A percentile compares a stretch with the other conserved stretches of the same genome.
These are phyloP conservation scores for Aromia moschata DNA, from an alignment of 2,888 invertebrate genomes.

Conservation along the genomic window DNA sequence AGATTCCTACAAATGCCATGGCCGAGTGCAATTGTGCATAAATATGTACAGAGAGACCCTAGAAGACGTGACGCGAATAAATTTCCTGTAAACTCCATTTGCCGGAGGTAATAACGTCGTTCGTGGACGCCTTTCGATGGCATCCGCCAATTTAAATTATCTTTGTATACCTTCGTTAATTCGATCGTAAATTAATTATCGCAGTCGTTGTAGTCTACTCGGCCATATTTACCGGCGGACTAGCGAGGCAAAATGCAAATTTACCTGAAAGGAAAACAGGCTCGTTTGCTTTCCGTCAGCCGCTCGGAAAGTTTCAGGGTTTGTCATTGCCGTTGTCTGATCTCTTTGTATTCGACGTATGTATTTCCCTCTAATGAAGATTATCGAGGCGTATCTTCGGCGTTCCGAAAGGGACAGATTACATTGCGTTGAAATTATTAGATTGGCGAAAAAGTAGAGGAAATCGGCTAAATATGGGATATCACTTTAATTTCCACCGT, in stretches of 20 bases:
- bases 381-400: too few relatives aligned
- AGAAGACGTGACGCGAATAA: neutral
- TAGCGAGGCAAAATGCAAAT: slow-evolving; percentile 1
- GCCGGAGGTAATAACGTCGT: neutral
- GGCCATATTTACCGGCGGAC: neutral
- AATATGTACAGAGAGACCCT: neutral
- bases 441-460: too few relatives aligned
- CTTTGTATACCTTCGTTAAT: neutral
- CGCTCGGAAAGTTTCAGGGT: neutral
- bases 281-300: neutral
- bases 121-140: neutral
- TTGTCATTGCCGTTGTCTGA: too few relatives aligned
- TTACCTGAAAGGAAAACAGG: neutral
- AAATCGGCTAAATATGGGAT: too few relatives aligned
- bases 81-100: neutral
- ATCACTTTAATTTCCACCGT: too few relatives aligned
- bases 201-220: neutral
- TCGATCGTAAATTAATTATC: slow-evolving; percentile 1
- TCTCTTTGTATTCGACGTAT: too few relatives aligned
- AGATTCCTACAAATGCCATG: neutral
- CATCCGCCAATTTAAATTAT: neutral
- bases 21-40: neutral
- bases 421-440: too few relatives aligned
- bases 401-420: too few relatives aligned
- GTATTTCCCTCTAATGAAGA: too few relatives aligned